These are phyloP conservation scores for Drosophila tani DNA, from an alignment of 1,140 invertebrate species.

Conservation along the genomic window DNA sequence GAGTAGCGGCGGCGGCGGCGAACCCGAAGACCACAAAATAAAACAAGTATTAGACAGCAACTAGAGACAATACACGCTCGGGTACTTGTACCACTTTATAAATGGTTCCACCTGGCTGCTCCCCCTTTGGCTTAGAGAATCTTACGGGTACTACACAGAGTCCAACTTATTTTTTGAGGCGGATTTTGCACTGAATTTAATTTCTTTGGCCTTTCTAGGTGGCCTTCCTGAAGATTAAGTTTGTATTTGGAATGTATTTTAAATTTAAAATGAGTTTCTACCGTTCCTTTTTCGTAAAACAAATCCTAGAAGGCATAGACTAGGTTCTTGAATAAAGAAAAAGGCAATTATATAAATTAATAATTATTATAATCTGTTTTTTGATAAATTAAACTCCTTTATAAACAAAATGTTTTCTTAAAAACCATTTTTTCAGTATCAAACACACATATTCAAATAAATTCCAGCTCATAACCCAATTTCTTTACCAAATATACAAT, in stretches of 20 bases:
- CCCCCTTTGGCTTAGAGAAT: slow-evolving; percentile 14
- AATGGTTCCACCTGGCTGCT: slow-evolving; percentile 43
- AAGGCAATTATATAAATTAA: neutral
- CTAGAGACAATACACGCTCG: slow-evolving; percentile 42
- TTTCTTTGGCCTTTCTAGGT: neutral
- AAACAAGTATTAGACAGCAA: slow-evolving; percentile 38
- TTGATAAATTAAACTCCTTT: neutral
- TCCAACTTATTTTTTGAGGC: neutral
- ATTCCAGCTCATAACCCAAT: accelerated
- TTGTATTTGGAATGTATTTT: neutral
- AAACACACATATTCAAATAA: too few relatives aligned
- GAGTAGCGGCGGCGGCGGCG: slow-evolving; percentile 9
- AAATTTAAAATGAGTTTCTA: neutral
- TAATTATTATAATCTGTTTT: neutral
- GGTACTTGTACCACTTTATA: slow-evolving; percentile 28
- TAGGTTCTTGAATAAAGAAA: too few relatives aligned
- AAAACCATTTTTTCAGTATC: neutral
- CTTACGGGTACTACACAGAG: slow-evolving; percentile 1
- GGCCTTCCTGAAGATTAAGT: neutral
- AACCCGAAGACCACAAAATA: slow-evolving; percentile 21
- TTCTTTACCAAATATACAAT: neutral
- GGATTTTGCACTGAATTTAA: slow-evolving; percentile 4
- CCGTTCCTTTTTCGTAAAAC: too few relatives aligned
- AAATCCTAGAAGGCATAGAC: neutral
- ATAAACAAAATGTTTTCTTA: neutral